Percentiles rank a stretch among this genome's conserved stretches.
Evolutionary conservation across 2,888 invertebrate species (phyloP).

Genomic region (Drosophila atripex): DNA sequence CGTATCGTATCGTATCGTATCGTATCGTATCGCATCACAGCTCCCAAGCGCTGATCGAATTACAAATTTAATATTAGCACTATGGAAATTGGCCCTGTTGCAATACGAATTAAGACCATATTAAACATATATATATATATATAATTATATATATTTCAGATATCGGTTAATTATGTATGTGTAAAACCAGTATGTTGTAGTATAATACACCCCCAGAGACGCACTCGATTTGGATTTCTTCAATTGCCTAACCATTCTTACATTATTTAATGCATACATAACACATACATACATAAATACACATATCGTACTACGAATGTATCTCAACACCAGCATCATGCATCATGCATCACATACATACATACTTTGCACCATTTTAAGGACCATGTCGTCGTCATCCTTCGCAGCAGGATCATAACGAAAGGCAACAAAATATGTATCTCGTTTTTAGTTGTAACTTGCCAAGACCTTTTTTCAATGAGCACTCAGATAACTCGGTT

Average conservation of each 20-base stretch:
- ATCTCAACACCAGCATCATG: slow-evolving; percentile 64
- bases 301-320: slow-evolving; percentile 55
- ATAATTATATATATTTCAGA: slow-evolving; percentile 12
- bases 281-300: slow-evolving; percentile 35
- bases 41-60: slow-evolving; percentile 35
- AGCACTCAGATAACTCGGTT: slow-evolving; percentile 44
- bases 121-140: slow-evolving; percentile 41
- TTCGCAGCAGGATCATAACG: slow-evolving; percentile 28
- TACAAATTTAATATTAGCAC: slow-evolving; percentile 61
- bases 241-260: slow-evolving; percentile 47
- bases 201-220: not conserved
- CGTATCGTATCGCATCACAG: slow-evolving; percentile 38
- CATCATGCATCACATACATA: slow-evolving; percentile 15
- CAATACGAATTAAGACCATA: slow-evolving; percentile 66
- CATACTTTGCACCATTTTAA: slow-evolving; percentile 23
- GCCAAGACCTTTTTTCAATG: slow-evolving; percentile 71
- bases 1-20: slow-evolving; percentile 9
- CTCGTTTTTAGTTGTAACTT: slow-evolving; percentile 80
- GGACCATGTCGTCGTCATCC: slow-evolving; percentile 16
- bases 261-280: slow-evolving; percentile 53
- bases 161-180: slow-evolving; percentile 35
- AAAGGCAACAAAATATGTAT: slow-evolving; percentile 55
- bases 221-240: slow-evolving; percentile 39
- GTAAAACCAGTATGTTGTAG: slow-evolving; percentile 41
- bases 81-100: slow-evolving; percentile 76